These are phyloP conservation scores for Pterostichus niger DNA, from an alignment of 2,888 invertebrate species.

Conservation along the genomic window DNA sequence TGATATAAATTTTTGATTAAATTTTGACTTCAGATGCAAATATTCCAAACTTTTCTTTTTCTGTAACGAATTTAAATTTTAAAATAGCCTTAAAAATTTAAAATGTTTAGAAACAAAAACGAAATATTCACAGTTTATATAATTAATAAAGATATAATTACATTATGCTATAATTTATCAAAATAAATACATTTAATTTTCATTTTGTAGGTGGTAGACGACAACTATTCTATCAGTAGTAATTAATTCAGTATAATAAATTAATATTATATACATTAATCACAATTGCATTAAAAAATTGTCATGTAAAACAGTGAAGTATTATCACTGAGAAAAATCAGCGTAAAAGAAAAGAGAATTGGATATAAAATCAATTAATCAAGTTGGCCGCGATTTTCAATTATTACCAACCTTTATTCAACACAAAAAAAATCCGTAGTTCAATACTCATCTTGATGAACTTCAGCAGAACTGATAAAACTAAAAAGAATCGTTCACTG, in stretches of 20 bases:
- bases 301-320: slow-evolving; percentile 18
- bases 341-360: slow-evolving; percentile 14
- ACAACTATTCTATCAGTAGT: too few relatives aligned
- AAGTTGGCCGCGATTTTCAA: slow-evolving; percentile 43
- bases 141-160: too few relatives aligned
- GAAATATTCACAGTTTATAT: too few relatives aligned
- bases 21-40: too few relatives aligned
- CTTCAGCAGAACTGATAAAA: slow-evolving; percentile 23
- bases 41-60: too few relatives aligned
- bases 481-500: slow-evolving; percentile 48
- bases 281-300: slow-evolving; percentile 21
- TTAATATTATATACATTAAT: neutral
- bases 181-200: too few relatives aligned
- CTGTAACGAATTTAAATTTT: too few relatives aligned
- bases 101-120: too few relatives aligned
- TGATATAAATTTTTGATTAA: too few relatives aligned
- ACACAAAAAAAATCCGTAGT: slow-evolving; percentile 31
- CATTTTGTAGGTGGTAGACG: too few relatives aligned
- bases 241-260: slow-evolving; percentile 11
- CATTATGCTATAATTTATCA: too few relatives aligned
- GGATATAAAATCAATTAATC: slow-evolving; percentile 57
- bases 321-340: slow-evolving; percentile 32
- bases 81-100: too few relatives aligned
- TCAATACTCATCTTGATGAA: slow-evolving; percentile 52
- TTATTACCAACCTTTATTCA: slow-evolving; percentile 57